These are phyloP conservation scores for Heliconius cydno DNA, from an alignment of 2,888 invertebrate species.

Conservation along the genomic window DNA sequence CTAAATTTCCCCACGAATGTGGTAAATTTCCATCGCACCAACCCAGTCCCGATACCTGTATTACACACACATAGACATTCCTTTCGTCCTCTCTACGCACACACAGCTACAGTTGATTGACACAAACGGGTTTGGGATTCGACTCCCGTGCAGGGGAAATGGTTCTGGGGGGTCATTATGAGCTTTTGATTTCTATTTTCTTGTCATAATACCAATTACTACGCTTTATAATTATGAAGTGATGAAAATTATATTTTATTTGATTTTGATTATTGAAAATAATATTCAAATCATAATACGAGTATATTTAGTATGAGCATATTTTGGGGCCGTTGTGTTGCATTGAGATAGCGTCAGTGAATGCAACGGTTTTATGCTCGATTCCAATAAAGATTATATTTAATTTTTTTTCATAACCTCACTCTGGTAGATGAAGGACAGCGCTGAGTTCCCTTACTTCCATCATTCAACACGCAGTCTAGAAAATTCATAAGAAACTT, in stretches of 20 bases:
- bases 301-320: too few species aligned
- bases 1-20: slow-evolving; percentile 45
- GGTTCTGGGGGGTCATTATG: slow-evolving; percentile 39
- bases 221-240: background rate
- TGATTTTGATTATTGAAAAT: too few species aligned
- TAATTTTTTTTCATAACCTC: background rate
- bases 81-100: slow-evolving; percentile 55
- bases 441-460: too few species aligned
- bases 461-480: too few species aligned
- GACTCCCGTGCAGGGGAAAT: slow-evolving; percentile 44
- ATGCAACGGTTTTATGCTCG: background rate
- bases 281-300: too few species aligned
- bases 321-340: background rate
- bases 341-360: background rate
- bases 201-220: background rate
- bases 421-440: background rate
- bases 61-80: slow-evolving; percentile 58
- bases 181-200: slow-evolving; percentile 17
- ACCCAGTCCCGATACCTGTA: slow-evolving; percentile 59
- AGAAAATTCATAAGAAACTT: too few species aligned
- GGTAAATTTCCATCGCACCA: slow-evolving; percentile 48
- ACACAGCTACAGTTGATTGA: slow-evolving; percentile 50
- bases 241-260: too few species aligned
- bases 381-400: background rate
- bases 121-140: slow-evolving; percentile 44